Evolutionary conservation across 1,140 invertebrate genomes (phyloP).

Genomic region (Dendroctonus valens): DNA sequence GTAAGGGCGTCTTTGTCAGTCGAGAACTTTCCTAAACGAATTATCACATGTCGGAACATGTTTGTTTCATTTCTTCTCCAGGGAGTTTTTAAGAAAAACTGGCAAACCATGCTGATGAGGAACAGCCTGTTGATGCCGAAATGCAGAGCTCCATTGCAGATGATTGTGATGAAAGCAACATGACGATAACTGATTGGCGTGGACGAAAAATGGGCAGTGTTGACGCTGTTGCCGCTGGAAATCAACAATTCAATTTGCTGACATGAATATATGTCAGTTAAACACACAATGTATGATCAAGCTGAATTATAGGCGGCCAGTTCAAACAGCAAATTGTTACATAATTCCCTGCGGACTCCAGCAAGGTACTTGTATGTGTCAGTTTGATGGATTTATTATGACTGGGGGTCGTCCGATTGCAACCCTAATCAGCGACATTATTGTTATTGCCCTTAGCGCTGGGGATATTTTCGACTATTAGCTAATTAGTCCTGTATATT

Average conservation of each 20-base stretch:
- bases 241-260: background rate
- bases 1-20: background rate
- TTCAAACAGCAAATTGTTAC: slow-evolving; percentile 10
- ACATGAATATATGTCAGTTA: slow-evolving; percentile 1
- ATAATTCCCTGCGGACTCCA: background rate
- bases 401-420: background rate
- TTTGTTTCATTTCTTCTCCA: no score
- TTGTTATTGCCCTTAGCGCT: slow-evolving; percentile 1
- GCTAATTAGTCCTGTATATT: no score
- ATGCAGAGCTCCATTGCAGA: background rate
- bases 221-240: background rate
- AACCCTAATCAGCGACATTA: slow-evolving; percentile 10
- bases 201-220: background rate
- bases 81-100: no score
- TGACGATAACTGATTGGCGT: background rate
- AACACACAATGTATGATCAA: slow-evolving; percentile 1
- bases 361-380: slow-evolving; percentile 3
- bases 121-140: background rate
- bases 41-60: no score
- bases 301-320: background rate
- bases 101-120: no score
- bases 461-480: no score
- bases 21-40: no score
- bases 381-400: slow-evolving; percentile 8
- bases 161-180: background rate